Conservation (phyloP, 2,113 vertebrate species). For the Elephas maximus region DNA sequence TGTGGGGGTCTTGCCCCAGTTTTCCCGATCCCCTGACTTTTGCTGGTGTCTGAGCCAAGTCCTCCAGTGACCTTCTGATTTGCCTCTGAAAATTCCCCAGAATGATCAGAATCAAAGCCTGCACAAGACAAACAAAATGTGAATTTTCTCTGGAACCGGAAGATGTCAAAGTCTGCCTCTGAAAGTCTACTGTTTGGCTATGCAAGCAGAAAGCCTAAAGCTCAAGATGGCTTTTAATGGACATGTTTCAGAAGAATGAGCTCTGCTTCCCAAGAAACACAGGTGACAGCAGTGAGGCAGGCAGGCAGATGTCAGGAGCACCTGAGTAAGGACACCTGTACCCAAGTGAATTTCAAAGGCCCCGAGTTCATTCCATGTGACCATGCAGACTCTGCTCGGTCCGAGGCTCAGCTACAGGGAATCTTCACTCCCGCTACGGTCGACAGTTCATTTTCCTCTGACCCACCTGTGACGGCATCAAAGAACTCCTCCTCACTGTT, state of each 20-base stretch:
- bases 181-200: accelerated
- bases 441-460: background rate
- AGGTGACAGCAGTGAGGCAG: accelerated
- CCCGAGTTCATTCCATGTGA: too few relatives aligned
- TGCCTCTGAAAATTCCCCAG: constrained; percentile 94
- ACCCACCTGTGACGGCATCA: constrained; percentile 97
- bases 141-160: background rate
- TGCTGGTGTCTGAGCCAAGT: constrained; percentile 86
- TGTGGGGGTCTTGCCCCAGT: constrained; percentile 91
- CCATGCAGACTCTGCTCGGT: too few relatives aligned
- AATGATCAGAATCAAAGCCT: constrained; percentile 99
- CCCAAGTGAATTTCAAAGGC: too few relatives aligned
- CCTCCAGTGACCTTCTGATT: constrained; percentile 91
- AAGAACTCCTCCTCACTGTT: constrained; percentile 98
- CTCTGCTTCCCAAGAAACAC: background rate
- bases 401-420: too few relatives aligned
- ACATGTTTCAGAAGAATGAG: too few relatives aligned
- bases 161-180: background rate
- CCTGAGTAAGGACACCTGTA: too few relatives aligned
- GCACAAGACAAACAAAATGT: constrained; percentile 54
- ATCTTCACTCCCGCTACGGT: accelerated
- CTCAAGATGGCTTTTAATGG: accelerated
- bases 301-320: too few relatives aligned
- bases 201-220: too few relatives aligned
- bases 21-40: constrained; percentile 83